These are phyloP conservation scores for Pangasius sanitwongsei DNA, from an alignment of 2,797 vertebrate genomes.

Conservation along the genomic window DNA sequence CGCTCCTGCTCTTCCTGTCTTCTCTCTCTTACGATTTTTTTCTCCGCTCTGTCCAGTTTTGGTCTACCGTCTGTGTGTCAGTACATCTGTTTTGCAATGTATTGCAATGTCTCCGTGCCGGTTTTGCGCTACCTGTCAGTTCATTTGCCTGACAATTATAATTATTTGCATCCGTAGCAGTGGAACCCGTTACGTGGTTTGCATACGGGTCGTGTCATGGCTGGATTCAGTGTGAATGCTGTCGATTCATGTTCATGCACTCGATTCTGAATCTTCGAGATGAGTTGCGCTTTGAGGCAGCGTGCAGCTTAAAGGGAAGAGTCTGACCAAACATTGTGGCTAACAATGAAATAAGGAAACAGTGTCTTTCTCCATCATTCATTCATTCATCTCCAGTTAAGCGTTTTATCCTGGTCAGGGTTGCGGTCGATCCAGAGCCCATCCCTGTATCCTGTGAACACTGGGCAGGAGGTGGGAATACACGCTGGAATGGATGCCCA, in stretches of 20 bases:
- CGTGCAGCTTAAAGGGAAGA: background rate
- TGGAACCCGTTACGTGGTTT: background rate
- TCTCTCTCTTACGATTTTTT: slow-evolving; percentile 58
- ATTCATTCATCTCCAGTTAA: background rate
- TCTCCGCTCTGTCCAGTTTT: slow-evolving; percentile 14
- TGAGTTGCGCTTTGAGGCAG: slow-evolving; percentile 16
- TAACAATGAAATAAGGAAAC: slow-evolving; percentile 16
- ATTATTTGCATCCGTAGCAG: slow-evolving; percentile 31
- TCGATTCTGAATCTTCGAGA: background rate
- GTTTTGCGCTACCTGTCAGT: slow-evolving; percentile 49
- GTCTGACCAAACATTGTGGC: slow-evolving; percentile 1
- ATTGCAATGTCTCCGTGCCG: slow-evolving; percentile 54
- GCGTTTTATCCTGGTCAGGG: background rate
- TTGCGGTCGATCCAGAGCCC: background rate
- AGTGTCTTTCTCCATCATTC: background rate
- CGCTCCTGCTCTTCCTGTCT: slow-evolving; percentile 50
- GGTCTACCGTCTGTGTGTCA: slow-evolving; percentile 53
- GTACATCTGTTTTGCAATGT: slow-evolving; percentile 56
- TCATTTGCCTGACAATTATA: slow-evolving; percentile 52
- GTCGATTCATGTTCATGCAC: slow-evolving; percentile 31
- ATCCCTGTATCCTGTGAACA: background rate
- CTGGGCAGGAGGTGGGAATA: background rate
- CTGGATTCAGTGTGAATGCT: slow-evolving; percentile 32
- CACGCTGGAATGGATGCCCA: background rate
- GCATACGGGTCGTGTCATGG: slow-evolving; percentile 21